A percentile compares a stretch with the other conserved stretches of the same genome.
Evolutionary conservation across 2,888 invertebrate genomes (phyloP).

Genomic region (Silvanus unidentatus): DNA sequence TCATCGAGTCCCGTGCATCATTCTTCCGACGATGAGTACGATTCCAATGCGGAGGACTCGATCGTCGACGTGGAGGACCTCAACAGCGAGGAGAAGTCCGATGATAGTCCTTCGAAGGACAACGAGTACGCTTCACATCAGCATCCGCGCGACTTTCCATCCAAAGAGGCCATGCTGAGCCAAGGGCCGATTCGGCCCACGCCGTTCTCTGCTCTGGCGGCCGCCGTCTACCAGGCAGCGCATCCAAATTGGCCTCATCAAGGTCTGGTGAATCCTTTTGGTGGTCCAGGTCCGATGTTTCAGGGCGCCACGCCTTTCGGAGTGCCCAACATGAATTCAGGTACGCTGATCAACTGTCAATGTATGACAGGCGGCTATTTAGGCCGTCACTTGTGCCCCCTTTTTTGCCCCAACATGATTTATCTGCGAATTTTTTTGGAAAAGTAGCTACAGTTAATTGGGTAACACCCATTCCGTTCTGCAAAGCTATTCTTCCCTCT

Average conservation of each 20-base stretch:
- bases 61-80: constrained; percentile 77
- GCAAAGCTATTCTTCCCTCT: too few relatives aligned
- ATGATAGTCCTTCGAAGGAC: constrained; percentile 30
- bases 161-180: constrained; percentile 40
- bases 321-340: constrained; percentile 45
- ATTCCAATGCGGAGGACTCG: constrained; percentile 61
- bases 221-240: constrained; percentile 56
- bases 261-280: constrained; percentile 53
- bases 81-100: constrained; percentile 50
- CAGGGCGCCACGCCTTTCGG: constrained; percentile 56
- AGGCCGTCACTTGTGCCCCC: too few relatives aligned
- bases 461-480: too few relatives aligned
- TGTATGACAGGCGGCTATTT: too few relatives aligned
- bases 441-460: too few relatives aligned
- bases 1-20: constrained; percentile 33
- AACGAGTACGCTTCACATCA: constrained; percentile 39
- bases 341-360: constrained; percentile 34
- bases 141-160: constrained; percentile 22
- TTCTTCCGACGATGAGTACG: constrained; percentile 61
- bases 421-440: too few relatives aligned
- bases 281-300: constrained; percentile 58
- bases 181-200: constrained; percentile 69
- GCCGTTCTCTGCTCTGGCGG: constrained; percentile 67
- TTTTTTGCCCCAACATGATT: too few relatives aligned
- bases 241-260: constrained; percentile 54